These are phyloP conservation scores for Notolepis coatsorum DNA, from an alignment of 2,797 vertebrate genomes.

Conservation along the genomic window DNA sequence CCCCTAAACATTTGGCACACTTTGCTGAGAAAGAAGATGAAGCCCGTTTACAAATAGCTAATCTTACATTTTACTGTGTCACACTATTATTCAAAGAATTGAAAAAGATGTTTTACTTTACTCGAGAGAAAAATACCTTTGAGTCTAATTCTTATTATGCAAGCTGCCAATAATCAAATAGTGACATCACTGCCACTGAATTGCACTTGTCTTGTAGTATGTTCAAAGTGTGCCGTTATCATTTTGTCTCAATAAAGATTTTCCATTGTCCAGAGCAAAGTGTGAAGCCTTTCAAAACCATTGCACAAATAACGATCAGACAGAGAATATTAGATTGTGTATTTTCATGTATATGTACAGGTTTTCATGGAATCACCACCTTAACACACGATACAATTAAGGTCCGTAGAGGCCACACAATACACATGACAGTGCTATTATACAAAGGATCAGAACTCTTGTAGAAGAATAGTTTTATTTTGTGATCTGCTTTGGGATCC, in stretches of 20 bases:
- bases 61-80: too few relatives aligned
- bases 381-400: slow-evolving; percentile 83
- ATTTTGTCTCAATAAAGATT: neutral
- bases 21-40: too few relatives aligned
- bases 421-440: slow-evolving; percentile 73
- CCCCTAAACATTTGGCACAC: neutral
- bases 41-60: too few relatives aligned
- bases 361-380: slow-evolving; percentile 74
- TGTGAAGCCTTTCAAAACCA: neutral
- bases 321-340: slow-evolving; percentile 63
- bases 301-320: slow-evolving; percentile 45
- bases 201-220: neutral
- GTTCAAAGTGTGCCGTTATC: neutral
- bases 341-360: slow-evolving; percentile 84
- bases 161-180: neutral
- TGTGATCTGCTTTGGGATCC: slow-evolving; percentile 58
- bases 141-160: neutral
- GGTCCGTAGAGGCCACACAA: slow-evolving; percentile 71
- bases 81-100: too few relatives aligned
- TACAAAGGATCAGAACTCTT: slow-evolving; percentile 74
- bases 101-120: too few relatives aligned
- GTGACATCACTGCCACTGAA: neutral
- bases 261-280: neutral
- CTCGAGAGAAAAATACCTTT: too few relatives aligned
- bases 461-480: slow-evolving; percentile 86